Conservation (phyloP, 1,140 invertebrate species). For the Hesperophylax magnus region DNA sequence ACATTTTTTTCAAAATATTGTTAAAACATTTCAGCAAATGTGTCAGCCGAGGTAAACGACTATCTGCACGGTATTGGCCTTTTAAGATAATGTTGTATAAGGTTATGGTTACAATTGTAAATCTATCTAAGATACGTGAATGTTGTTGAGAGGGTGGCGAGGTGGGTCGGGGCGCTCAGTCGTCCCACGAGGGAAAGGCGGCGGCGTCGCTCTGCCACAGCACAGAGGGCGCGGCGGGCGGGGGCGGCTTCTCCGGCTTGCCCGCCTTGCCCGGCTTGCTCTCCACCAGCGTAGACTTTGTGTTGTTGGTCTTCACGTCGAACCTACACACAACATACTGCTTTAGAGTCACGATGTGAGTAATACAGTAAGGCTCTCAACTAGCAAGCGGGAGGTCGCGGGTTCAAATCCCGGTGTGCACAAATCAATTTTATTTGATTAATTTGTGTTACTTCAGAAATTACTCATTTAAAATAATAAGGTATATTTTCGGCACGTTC, state of each 20-base stretch:
- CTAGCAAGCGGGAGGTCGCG: no score
- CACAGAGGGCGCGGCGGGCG: slow-evolving; percentile 43
- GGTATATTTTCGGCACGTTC: no score
- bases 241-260: no score
- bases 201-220: slow-evolving; percentile 60
- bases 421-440: no score
- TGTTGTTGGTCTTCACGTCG: slow-evolving; percentile 65
- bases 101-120: slow-evolving; percentile 31
- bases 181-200: slow-evolving; percentile 66
- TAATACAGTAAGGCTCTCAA: no score
- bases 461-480: no score
- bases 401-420: no score
- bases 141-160: not conserved
- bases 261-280: slow-evolving; percentile 36
- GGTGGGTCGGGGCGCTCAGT: slow-evolving; percentile 57
- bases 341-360: no score
- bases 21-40: not conserved
- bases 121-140: slow-evolving; percentile 36
- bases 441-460: no score
- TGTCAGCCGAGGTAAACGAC: not conserved
- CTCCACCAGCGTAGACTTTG: slow-evolving; percentile 61
- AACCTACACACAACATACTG: slow-evolving; percentile 52
- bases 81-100: slow-evolving; percentile 22
- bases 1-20: not conserved
- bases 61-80: not conserved